Evolutionary conservation across 2,113 vertebrate genomes (phyloP).

Genomic region (Anseranas semipalmata): DNA sequence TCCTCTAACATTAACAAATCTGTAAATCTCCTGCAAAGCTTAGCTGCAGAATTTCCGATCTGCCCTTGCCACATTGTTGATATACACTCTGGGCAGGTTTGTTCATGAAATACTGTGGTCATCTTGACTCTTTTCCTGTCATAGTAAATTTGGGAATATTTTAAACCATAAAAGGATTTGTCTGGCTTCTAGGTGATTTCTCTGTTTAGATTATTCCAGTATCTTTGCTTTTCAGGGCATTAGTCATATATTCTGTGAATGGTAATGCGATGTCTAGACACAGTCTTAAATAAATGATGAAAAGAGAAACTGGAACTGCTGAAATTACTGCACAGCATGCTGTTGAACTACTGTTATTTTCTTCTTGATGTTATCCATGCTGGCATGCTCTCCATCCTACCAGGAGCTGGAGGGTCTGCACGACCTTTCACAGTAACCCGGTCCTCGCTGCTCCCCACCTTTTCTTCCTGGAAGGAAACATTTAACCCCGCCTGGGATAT

Average conservation of each 20-base stretch:
- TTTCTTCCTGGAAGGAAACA: background rate
- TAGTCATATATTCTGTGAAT: conserved; percentile 62
- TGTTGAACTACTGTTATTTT: conserved; percentile 5
- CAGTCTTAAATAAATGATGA: conserved; percentile 72
- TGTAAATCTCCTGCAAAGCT: background rate
- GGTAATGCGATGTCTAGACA: conserved; percentile 71
- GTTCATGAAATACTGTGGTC: background rate
- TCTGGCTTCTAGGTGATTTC: conserved; percentile 41
- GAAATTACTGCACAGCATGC: background rate
- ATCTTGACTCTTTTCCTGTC: conserved; percentile 12
- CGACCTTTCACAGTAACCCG: background rate
- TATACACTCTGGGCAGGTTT: background rate
- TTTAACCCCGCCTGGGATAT: background rate
- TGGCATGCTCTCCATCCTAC: background rate
- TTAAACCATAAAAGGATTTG: conserved; percentile 1
- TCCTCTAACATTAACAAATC: background rate
- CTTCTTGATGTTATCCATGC: background rate
- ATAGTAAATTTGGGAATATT: background rate
- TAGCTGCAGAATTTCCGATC: background rate
- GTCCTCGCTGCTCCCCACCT: background rate
- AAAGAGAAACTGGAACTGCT: conserved; percentile 46
- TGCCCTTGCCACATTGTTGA: background rate
- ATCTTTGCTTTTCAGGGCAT: conserved; percentile 48
- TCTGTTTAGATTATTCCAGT: conserved; percentile 26
- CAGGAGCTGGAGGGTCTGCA: background rate